Evolutionary conservation across 2,888 invertebrate genomes (phyloP), one percentile per base, ranked within the genome.

Genomic region (Ecliptopera silaceata): DNA sequence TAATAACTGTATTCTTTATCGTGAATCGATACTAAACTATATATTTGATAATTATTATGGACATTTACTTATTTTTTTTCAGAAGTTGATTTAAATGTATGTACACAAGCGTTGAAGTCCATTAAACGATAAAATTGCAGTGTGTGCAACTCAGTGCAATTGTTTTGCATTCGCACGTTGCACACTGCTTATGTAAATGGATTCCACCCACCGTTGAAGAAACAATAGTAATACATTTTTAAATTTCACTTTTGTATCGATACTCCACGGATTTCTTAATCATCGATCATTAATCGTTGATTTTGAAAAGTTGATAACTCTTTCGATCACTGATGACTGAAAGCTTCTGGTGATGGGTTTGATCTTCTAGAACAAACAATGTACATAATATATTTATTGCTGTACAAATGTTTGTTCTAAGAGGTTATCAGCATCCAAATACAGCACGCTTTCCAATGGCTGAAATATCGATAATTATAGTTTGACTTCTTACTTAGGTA

Each of bases 91-190:
- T 49, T 50, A 50, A 46, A 54, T 57, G 22, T 22, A 43, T 47
- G 46, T 48, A 57, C 52, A 57, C 57, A 52, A 57, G 15, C 50
- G 54, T 59, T 59, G 15, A 47, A 59, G 50, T 59, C 54, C 54
- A 59, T 50, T 59, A 50, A 55, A 50, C 59, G 38, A 50, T 51
- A 2, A 59, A 59, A 59, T 59, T 59, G 26, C 50, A 31, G 42
- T 22, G 12, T 49, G 59, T 43, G 46, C 59, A 59, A 59, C 46
- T 22, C 17, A 5, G 20, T 50, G 59, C 59, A 58, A 54, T 58
- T 46, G 39, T 36, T 60, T 60, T 53, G 52, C 52, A 56, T 60
- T 60, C 60, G 39, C 34, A 48, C 26, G 49, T 52, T 60, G 52
- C 56, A 49, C 59, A 56, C 36, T 34, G 13, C 45, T 56, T 60